Percentiles rank a stretch among this genome's conserved stretches.
Evolutionary conservation across 2,113 vertebrate species (phyloP).

Genomic region (Cebidichthys violaceus): DNA sequence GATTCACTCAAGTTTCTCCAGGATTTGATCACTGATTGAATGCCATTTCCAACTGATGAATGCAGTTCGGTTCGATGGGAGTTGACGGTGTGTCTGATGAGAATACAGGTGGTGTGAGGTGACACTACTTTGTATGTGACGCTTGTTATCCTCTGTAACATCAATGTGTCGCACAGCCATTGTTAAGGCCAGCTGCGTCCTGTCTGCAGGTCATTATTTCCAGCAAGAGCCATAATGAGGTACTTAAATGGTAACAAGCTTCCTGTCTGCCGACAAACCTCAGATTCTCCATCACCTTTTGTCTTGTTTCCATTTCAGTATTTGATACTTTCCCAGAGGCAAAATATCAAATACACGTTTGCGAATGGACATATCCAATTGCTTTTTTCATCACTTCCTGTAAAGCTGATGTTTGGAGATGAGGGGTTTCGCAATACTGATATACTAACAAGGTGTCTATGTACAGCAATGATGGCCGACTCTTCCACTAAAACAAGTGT

Average conservation of each 20-base stretch:
- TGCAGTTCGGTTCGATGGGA: neutral
- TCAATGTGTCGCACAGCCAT: conserved; percentile 13
- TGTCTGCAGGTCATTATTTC: conserved; percentile 76
- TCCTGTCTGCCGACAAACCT: conserved; percentile 28
- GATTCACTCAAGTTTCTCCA: neutral
- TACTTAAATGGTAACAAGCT: conserved; percentile 55
- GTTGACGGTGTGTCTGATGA: conserved; percentile 6
- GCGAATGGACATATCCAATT: neutral
- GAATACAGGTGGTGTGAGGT: neutral
- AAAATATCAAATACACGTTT: neutral
- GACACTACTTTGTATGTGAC: conserved; percentile 38
- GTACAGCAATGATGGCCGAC: neutral
- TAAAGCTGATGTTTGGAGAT: neutral
- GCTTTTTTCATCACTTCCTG: neutral
- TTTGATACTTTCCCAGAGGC: neutral
- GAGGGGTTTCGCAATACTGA: neutral
- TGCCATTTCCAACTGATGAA: neutral
- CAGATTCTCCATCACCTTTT: conserved; percentile 14
- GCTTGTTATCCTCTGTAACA: conserved; percentile 53
- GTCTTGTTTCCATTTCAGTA: conserved; percentile 11
- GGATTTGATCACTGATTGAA: neutral
- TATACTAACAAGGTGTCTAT: conserved; percentile 26
- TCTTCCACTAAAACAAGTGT: neutral
- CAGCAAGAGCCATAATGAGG: conserved; percentile 62
- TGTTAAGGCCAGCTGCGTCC: conserved; percentile 60